These are phyloP conservation scores for Alectoris magna DNA, from an alignment of 2,797 vertebrate species.

Conservation along the genomic window DNA sequence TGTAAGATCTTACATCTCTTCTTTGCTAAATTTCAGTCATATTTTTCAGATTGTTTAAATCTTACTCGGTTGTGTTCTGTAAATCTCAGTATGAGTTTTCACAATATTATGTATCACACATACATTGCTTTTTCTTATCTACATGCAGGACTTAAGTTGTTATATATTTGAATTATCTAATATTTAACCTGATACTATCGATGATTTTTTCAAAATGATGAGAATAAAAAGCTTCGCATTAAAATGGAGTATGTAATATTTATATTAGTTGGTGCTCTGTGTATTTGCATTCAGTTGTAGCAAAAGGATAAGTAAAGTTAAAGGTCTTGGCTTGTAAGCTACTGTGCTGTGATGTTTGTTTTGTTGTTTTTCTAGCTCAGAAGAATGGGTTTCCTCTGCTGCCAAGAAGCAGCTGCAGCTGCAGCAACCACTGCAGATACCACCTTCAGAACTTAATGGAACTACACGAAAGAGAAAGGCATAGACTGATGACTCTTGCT, in stretches of 20 bases:
- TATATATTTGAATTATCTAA: neutral
- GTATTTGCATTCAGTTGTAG: neutral
- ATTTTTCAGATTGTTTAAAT: neutral
- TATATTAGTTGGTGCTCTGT: neutral
- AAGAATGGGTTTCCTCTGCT: slow-evolving; percentile 48
- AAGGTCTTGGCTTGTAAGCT: neutral
- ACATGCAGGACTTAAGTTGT: neutral
- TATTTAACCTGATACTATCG: neutral
- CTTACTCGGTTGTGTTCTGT: neutral
- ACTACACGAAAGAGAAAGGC: slow-evolving; percentile 64
- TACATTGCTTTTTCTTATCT: neutral
- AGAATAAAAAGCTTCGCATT: neutral
- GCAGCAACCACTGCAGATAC: neutral
- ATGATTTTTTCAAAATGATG: neutral
- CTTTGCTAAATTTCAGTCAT: neutral
- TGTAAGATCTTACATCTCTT: neutral
- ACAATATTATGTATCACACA: neutral
- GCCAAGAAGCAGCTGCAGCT: slow-evolving; percentile 41
- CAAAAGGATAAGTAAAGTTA: neutral
- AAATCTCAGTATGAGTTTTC: neutral
- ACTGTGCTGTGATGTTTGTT: neutral
- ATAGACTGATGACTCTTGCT: slow-evolving; percentile 27
- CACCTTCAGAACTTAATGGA: slow-evolving; percentile 60
- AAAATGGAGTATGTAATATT: neutral
- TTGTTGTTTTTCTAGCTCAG: slow-evolving; percentile 39